Percentiles rank a stretch among this genome's conserved stretches.
Evolutionary conservation across 2,888 invertebrate genomes (phyloP).

Genomic region (Drosophila pegasa): DNA sequence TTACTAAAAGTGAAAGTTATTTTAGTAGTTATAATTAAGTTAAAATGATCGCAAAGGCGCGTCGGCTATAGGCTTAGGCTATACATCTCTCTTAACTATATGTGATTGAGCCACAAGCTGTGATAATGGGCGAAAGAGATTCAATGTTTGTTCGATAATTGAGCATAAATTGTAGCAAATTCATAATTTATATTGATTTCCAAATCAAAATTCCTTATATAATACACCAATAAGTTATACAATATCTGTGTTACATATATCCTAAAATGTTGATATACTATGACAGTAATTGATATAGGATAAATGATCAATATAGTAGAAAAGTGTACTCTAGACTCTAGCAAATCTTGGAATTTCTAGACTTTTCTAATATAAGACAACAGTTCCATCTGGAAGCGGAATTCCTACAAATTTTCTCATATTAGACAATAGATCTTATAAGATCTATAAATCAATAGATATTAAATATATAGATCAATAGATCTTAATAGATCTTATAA

Average conservation of each 20-base stretch:
- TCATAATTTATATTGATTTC: background rate
- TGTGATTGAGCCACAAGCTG: constrained; percentile 35
- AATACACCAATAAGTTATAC: background rate
- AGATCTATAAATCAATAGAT: too few relatives aligned
- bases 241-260: too few relatives aligned
- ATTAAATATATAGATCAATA: too few relatives aligned
- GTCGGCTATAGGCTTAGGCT: constrained; percentile 8
- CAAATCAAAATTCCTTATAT: background rate
- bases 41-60: background rate
- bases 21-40: background rate
- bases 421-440: too few relatives aligned
- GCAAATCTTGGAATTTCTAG: too few relatives aligned
- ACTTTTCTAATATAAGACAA: too few relatives aligned
- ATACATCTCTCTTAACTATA: constrained; percentile 1
- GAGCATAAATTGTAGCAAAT: background rate
- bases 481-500: too few relatives aligned
- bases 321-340: too few relatives aligned
- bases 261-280: background rate
- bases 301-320: too few relatives aligned
- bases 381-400: too few relatives aligned
- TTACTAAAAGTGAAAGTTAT: constrained; percentile 6
- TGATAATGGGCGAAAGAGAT: constrained; percentile 33
- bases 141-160: constrained; percentile 25
- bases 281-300: background rate
- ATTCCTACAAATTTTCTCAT: too few relatives aligned